These are phyloP conservation scores for Creontiades dilutus DNA, from an alignment of 2,888 invertebrate species.

Conservation along the genomic window DNA sequence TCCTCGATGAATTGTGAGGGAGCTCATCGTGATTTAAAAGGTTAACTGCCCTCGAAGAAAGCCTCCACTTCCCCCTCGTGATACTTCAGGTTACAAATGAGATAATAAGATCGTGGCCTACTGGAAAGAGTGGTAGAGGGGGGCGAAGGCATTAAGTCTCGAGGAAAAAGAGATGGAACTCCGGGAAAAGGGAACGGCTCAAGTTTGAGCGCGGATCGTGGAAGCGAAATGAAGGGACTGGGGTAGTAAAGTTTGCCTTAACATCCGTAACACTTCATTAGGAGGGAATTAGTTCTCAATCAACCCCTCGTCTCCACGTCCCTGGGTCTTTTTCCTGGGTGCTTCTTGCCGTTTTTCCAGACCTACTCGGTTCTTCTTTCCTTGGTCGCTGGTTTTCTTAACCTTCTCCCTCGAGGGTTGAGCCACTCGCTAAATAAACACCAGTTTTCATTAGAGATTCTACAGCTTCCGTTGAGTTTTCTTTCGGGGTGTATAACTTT, in stretches of 20 bases:
- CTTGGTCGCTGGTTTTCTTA: conserved; percentile 12
- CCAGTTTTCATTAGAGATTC: conserved; percentile 5
- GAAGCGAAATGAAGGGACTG: conserved; percentile 6
- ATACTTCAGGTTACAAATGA: conserved; percentile 51
- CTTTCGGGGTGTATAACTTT: neutral
- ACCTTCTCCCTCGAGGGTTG: neutral
- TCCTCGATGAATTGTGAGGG: conserved; percentile 47
- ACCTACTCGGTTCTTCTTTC: neutral
- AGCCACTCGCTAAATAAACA: conserved; percentile 40
- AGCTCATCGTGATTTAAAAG: conserved; percentile 48
- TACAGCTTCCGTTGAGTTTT: neutral
- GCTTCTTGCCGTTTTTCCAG: conserved; percentile 4
- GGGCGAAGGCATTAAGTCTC: conserved; percentile 21
- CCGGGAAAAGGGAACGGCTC: conserved; percentile 4
- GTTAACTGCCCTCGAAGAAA: conserved; percentile 17
- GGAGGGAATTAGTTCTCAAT: conserved; percentile 70
- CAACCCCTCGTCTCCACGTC: conserved; percentile 50
- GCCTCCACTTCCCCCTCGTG: neutral
- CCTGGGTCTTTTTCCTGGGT: neutral
- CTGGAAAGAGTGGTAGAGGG: neutral
- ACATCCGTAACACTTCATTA: conserved; percentile 71
- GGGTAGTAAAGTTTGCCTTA: conserved; percentile 63
- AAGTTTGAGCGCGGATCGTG: neutral
- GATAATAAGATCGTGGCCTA: conserved; percentile 45
- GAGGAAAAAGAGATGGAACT: conserved; percentile 31